Percentiles rank a stretch among this genome's conserved stretches.
Conservation (phyloP, 30 jellyfish, hydroid and myxozoan species). For the Calvadosia cruxmelitensis region DNA sequence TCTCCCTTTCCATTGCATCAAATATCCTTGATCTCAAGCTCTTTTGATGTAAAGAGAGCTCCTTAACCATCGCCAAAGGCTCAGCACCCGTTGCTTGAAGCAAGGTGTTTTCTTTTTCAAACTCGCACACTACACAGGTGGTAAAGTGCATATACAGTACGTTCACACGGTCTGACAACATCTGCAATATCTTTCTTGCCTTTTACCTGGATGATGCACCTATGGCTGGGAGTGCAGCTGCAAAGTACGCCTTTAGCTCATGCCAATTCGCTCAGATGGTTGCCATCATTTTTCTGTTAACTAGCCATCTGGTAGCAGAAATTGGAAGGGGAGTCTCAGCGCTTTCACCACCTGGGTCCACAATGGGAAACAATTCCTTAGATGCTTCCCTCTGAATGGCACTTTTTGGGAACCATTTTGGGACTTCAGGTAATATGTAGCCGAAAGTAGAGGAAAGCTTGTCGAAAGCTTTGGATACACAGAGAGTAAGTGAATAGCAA, state of each 20-base stretch:
- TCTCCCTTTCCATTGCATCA: constrained; percentile 14
- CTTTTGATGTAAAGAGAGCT: too few relatives aligned
- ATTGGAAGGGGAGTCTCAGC: constrained; percentile 29
- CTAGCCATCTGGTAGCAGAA: constrained; percentile 36
- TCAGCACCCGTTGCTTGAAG: constrained; percentile 27
- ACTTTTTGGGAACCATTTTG: constrained; percentile 39
- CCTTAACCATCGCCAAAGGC: constrained; percentile 33
- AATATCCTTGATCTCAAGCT: too few relatives aligned
- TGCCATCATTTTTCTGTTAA: constrained; percentile 19
- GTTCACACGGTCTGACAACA: constrained; percentile 36
- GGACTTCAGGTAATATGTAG: constrained; percentile 22
- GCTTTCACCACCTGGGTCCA: constrained; percentile 25
- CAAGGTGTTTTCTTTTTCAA: constrained; percentile 28
- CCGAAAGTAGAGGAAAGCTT: constrained; percentile 42
- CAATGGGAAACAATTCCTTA: constrained; percentile 22
- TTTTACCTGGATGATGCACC: constrained; percentile 27
- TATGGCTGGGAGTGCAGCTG: constrained; percentile 26
- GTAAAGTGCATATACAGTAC: constrained; percentile 26
- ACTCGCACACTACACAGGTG: constrained; percentile 26
- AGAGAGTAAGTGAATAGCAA: constrained; percentile 41
- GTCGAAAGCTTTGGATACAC: constrained; percentile 22
- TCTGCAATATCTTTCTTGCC: constrained; percentile 30
- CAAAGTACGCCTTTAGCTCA: constrained; percentile 44
- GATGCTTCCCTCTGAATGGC: constrained; percentile 28
- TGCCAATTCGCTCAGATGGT: constrained; percentile 32